Conservation (phyloP, 2,113 vertebrate species). For the Seriola dumerili region DNA sequence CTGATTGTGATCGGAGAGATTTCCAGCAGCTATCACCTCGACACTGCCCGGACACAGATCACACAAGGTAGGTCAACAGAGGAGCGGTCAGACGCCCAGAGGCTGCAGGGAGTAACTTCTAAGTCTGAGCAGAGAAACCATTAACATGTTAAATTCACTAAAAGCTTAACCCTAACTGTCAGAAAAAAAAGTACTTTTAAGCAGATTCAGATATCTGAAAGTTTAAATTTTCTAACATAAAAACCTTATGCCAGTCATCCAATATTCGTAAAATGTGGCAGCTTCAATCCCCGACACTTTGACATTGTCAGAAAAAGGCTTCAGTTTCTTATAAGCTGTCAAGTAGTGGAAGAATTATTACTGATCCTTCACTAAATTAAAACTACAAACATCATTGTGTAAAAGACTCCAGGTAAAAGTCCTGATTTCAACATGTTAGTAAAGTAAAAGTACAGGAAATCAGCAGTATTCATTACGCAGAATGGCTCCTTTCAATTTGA, state of each 20-base stretch:
- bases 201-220: not conserved
- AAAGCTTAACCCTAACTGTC: not conserved
- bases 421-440: not conserved
- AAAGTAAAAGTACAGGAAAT: not conserved
- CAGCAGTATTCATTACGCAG: not conserved
- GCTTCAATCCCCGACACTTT: not conserved
- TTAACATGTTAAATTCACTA: not conserved
- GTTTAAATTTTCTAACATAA: not conserved
- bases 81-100: not conserved
- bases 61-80: constrained; percentile 85
- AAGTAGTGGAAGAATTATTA: not conserved
- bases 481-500: no score
- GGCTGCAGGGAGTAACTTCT: not conserved
- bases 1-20: constrained; percentile 93
- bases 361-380: not conserved
- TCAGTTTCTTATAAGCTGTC: not conserved
- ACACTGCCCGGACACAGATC: constrained; percentile 86
- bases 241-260: not conserved
- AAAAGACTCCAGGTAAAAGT: not conserved
- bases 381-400: no score
- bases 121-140: not conserved
- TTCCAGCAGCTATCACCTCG: constrained; percentile 86
- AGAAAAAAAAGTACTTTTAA: not conserved
- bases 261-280: not conserved
- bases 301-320: not conserved